These are phyloP conservation scores for Oscheius sp. DNA, from an alignment of 2,888 invertebrate species.

Conservation along the genomic window DNA sequence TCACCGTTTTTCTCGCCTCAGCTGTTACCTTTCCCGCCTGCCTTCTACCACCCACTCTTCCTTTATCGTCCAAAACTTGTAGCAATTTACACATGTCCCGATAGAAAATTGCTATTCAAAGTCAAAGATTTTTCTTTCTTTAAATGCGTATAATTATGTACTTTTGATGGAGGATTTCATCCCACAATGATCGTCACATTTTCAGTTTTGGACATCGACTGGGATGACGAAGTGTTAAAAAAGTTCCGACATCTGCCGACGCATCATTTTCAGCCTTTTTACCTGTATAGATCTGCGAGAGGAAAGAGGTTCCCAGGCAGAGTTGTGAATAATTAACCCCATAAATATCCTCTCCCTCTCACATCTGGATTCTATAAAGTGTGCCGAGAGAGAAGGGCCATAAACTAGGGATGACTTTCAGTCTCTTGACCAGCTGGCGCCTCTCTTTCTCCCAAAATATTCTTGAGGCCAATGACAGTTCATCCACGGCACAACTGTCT, in stretches of 20 bases:
- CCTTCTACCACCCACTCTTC: slow-evolving; percentile 15
- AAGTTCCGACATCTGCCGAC: too few species aligned
- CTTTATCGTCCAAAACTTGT: slow-evolving; percentile 13
- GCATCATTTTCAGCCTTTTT: too few species aligned
- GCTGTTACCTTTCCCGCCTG: slow-evolving; percentile 7
- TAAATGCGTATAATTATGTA: not conserved
- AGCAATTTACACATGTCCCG: slow-evolving; percentile 21
- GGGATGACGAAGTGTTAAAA: too few species aligned
- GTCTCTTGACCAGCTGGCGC: not conserved
- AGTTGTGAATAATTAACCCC: slow-evolving; percentile 12
- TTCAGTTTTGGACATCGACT: too few species aligned
- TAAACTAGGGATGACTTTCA: too few species aligned
- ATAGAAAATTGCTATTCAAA: not conserved
- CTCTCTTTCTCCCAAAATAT: not conserved
- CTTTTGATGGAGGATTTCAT: too few species aligned
- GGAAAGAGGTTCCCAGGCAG: slow-evolving; percentile 3
- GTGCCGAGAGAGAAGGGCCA: not conserved
- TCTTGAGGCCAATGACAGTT: not conserved
- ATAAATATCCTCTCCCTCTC: slow-evolving; percentile 11
- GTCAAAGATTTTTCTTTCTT: not conserved
- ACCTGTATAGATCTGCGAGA: not conserved
- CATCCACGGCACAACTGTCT: not conserved
- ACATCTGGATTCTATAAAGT: slow-evolving; percentile 10
- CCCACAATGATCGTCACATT: too few species aligned
- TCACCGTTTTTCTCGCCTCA: not conserved